A percentile compares a stretch with the other conserved stretches of the same genome.
These are phyloP conservation scores for Lithophane leautieri DNA, from an alignment of 2,888 invertebrate genomes.

Conservation along the genomic window DNA sequence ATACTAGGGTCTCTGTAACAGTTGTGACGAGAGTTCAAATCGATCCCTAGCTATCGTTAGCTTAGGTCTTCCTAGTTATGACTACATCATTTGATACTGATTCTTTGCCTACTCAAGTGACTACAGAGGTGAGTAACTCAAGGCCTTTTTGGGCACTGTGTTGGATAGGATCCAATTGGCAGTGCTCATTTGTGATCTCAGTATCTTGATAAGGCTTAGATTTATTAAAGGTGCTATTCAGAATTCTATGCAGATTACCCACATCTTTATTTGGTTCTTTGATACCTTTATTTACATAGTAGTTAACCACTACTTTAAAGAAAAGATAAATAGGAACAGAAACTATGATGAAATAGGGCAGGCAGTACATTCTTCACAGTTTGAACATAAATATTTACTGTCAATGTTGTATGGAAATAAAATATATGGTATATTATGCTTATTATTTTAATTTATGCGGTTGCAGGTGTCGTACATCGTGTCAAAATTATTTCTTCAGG, in stretches of 20 bases:
- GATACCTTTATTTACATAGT: neutral
- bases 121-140: neutral
- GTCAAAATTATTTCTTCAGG: slow-evolving; percentile 42
- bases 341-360: neutral
- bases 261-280: neutral
- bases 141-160: too few relatives aligned
- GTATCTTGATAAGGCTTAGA: neutral
- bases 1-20: neutral
- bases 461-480: neutral
- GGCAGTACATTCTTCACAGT: neutral
- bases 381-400: neutral
- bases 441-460: slow-evolving; percentile 7
- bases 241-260: neutral
- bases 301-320: neutral
- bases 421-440: neutral
- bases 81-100: neutral
- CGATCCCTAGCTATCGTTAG: neutral
- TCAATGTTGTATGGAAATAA: slow-evolving; percentile 10
- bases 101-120: neutral
- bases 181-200: neutral
- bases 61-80: neutral
- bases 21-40: neutral
- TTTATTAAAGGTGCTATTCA: neutral
- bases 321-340: neutral
- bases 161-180: slow-evolving; percentile 13